Evolutionary conservation across 2,888 invertebrate genomes (phyloP).

Genomic region (Meloe dianella): DNA sequence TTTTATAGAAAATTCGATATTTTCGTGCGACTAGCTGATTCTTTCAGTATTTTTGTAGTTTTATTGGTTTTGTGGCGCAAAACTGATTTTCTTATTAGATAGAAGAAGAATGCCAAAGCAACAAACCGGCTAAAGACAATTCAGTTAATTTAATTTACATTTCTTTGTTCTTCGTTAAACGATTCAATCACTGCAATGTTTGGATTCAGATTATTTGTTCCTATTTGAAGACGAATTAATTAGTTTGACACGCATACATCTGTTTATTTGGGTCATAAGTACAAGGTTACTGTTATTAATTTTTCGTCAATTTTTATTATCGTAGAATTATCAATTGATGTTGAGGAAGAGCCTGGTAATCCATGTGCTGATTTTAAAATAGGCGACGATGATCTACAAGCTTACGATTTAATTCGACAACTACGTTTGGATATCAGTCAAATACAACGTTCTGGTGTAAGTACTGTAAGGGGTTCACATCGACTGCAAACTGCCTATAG

Average conservation of each 20-base stretch:
- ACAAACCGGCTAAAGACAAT: too few species aligned
- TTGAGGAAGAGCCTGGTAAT: constrained; percentile 52
- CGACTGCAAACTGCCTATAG: constrained; percentile 81
- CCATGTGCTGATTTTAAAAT: constrained; percentile 66
- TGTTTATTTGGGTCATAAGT: constrained; percentile 1
- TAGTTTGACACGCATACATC: background rate
- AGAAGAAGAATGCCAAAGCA: too few species aligned
- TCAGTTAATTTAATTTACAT: too few species aligned
- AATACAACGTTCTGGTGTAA: constrained; percentile 70
- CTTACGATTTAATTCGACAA: constrained; percentile 81
- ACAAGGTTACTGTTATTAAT: background rate
- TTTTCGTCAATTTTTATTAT: background rate
- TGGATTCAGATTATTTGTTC: background rate
- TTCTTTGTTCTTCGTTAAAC: background rate
- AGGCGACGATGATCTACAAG: constrained; percentile 80
- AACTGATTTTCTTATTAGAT: too few species aligned
- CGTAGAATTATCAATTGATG: constrained; percentile 21
- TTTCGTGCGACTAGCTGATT: too few species aligned
- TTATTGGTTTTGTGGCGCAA: too few species aligned
- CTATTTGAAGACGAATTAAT: background rate
- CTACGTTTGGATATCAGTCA: constrained; percentile 71
- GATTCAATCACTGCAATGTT: background rate
- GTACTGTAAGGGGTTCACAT: constrained; percentile 76
- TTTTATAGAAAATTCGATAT: too few species aligned
- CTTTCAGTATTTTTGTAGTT: too few species aligned